Percentiles rank a stretch among this genome's conserved stretches.
phyloP scores from a whole-genome alignment of 2,888 invertebrate species.

The Pristionchus exspectatus region DNA sequence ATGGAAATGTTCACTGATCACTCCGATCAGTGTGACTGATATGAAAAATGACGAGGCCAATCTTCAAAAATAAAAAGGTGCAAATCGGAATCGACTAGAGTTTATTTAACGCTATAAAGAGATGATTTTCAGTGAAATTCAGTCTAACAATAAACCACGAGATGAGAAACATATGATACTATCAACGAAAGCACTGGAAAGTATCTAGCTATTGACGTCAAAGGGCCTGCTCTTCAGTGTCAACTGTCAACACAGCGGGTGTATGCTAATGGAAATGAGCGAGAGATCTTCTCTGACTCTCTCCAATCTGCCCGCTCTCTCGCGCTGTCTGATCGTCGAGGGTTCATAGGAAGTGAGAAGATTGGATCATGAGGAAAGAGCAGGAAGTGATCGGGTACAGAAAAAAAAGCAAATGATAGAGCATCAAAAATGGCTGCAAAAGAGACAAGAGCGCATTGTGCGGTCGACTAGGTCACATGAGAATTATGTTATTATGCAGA shows the following conservation, averaged over 20 bases:
- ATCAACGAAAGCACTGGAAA: neutral
- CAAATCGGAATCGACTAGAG: neutral
- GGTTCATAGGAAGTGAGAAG: neutral
- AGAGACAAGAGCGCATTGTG: too few relatives aligned
- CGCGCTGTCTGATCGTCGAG: neutral
- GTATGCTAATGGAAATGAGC: neutral
- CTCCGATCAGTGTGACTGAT: neutral
- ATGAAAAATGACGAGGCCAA: neutral
- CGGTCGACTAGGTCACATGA: too few relatives aligned
- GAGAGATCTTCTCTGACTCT: neutral
- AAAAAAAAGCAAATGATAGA: neutral
- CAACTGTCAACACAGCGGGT: neutral
- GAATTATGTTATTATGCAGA: too few relatives aligned
- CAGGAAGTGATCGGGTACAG: neutral
- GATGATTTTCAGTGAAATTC: neutral
- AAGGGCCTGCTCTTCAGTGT: neutral
- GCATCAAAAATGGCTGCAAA: neutral
- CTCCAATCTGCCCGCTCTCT: neutral
- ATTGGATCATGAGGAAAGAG: neutral
- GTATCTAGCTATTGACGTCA: neutral
- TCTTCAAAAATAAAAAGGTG: neutral
- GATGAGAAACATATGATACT: neutral
- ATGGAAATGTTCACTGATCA: neutral
- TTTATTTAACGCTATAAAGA: too few relatives aligned
- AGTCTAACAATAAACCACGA: neutral